Evolutionary conservation across 2,888 invertebrate genomes (phyloP), one percentile per base, ranked within the genome.

Genomic region (Liposcelis brunnea): DNA sequence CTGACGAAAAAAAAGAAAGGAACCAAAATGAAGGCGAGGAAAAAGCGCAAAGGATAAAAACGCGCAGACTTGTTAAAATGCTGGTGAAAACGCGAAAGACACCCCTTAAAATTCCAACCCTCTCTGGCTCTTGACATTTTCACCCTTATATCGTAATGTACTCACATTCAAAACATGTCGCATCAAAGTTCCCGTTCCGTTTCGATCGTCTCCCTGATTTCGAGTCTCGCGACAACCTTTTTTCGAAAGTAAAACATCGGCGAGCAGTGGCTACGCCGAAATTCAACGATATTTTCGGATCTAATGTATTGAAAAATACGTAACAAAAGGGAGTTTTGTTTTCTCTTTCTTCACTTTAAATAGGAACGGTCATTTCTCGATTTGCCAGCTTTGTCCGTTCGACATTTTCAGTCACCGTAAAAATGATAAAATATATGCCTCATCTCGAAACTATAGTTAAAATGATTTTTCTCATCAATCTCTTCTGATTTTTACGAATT

Each of bases 81-180:
- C 8, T 26, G 26, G 26, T 26, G 8, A 26, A 26, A 26, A 26
- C 26, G 26, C 26, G 26, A 26, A 26, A 26, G 8, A 8, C 4
- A 4, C 4, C 26, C 26, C 26, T 26, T 26, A 26, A 26, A 26
- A 26, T 26, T 26, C 4, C 26, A 35, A 35, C 35, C 35, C 35
- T 35, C 35, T 35, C 35, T 16, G 16, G 14, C 35, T 26, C 35
- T 35, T 35, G 35, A 35, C 35, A 35, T 35, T 35, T 35, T 16
- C 14, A 14, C 35, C 35, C 35, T 15, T 15, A 35, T 14, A 18
- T 21, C 40, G 18, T 40, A 40, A 40, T 40, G 40, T 40, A 40
- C 40, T 40, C 40, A 19, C 15, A 40, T 40, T 40, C 40, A 40
- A 40, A 40, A 40, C 40, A 40, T 40, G 40, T 40, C 40, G 16